Evolutionary conservation across 2,113 vertebrate species (phyloP).

Genomic region (Chaenocephalus aceratus): DNA sequence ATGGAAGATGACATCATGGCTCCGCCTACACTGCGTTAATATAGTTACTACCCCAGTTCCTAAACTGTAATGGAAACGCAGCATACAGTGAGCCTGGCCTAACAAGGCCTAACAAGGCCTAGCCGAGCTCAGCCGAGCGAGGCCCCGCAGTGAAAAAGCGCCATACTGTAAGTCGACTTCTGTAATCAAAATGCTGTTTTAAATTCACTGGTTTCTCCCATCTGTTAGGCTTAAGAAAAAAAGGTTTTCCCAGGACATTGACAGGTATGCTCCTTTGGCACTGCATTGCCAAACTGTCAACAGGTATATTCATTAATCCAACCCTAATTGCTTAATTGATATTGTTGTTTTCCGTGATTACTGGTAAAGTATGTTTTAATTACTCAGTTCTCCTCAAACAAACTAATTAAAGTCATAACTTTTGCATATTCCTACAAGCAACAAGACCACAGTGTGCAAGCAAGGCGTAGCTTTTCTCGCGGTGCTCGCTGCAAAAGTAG

Average conservation of each 20-base stretch:
- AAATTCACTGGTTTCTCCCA: background rate
- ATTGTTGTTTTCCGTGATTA: slow-evolving; percentile 25
- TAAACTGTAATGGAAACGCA: too few relatives aligned
- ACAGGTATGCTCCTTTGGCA: background rate
- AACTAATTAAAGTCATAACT: slow-evolving; percentile 26
- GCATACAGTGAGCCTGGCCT: too few relatives aligned
- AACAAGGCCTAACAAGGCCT: too few relatives aligned
- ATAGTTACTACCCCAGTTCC: too few relatives aligned
- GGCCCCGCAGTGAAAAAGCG: too few relatives aligned
- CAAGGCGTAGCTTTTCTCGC: too few relatives aligned
- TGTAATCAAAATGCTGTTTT: background rate
- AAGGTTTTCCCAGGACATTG: background rate
- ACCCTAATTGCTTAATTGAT: slow-evolving; percentile 36
- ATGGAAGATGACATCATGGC: too few relatives aligned
- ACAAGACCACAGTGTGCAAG: slow-evolving; percentile 17
- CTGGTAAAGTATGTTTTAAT: slow-evolving; percentile 21
- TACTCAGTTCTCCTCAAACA: slow-evolving; percentile 15
- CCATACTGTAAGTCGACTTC: slow-evolving; percentile 3
- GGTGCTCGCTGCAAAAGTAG: too few relatives aligned
- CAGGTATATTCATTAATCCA: slow-evolving; percentile 23
- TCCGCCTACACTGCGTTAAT: too few relatives aligned
- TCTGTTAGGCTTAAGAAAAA: background rate
- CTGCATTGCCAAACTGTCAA: slow-evolving; percentile 24
- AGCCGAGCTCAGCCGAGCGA: too few relatives aligned
- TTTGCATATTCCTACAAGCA: slow-evolving; percentile 6